A percentile compares a stretch with the other conserved stretches of the same genome.
Conservation (phyloP, 64 coral and sea anemone genomes). For the Montipora capricornis region DNA sequence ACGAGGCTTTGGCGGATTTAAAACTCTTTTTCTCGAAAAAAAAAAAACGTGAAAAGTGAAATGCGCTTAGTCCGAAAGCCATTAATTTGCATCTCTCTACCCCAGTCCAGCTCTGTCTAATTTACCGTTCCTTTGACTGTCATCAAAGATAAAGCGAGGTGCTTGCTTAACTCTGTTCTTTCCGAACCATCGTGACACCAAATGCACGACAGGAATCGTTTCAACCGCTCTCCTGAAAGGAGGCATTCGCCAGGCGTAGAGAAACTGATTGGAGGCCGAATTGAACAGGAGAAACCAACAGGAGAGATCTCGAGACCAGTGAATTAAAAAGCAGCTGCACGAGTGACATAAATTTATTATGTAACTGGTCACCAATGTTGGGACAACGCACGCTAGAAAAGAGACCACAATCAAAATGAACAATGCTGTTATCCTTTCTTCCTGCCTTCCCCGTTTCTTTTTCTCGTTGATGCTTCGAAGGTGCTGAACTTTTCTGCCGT, state of each 20-base stretch:
- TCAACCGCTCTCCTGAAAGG: conserved; percentile 36
- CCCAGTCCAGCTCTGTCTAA: neutral
- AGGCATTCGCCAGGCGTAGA: conserved; percentile 65
- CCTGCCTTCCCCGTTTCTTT: neutral
- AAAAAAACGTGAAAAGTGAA: no score
- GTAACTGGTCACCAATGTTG: conserved; percentile 48
- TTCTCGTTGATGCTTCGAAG: neutral
- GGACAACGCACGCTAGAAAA: conserved; percentile 24
- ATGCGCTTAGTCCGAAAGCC: no score
- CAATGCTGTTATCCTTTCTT: conserved; percentile 9
- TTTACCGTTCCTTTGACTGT: neutral
- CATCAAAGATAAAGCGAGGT: neutral
- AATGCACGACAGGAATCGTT: conserved; percentile 29
- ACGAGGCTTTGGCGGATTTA: no score
- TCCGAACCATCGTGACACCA: neutral
- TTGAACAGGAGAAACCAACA: conserved; percentile 37
- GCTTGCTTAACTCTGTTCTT: neutral
- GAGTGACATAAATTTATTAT: conserved; percentile 47
- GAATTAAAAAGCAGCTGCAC: conserved; percentile 31
- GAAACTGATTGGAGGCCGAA: conserved; percentile 64
- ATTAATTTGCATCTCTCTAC: no score
- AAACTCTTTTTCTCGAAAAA: no score
- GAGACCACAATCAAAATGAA: conserved; percentile 45
- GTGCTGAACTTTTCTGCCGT: neutral
- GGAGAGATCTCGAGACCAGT: conserved; percentile 60